Conservation (phyloP, 2,888 invertebrate species). For the Lissocephala sabroskyi region DNA sequence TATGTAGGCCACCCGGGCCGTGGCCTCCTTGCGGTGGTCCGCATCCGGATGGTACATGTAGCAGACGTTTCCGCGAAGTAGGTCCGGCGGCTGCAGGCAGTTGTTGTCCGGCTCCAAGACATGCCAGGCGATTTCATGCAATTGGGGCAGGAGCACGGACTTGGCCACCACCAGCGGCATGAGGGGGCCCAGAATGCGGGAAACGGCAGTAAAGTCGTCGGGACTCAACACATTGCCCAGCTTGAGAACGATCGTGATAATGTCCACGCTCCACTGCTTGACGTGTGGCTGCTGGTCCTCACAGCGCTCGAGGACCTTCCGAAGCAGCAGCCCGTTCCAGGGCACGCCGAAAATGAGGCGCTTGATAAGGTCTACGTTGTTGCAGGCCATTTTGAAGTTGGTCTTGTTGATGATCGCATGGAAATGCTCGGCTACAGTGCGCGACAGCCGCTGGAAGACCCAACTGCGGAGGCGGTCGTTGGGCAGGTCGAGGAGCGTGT, state of each 20-base stretch:
- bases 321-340: conserved; percentile 50
- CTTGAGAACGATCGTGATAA: conserved; percentile 58
- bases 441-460: conserved; percentile 41
- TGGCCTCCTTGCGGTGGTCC: conserved; percentile 49
- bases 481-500: conserved; percentile 50
- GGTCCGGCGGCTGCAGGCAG: conserved; percentile 34
- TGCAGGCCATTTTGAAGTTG: conserved; percentile 37
- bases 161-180: conserved; percentile 50
- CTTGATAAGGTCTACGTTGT: conserved; percentile 34
- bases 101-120: conserved; percentile 58
- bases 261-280: conserved; percentile 47
- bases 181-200: conserved; percentile 58
- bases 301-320: conserved; percentile 50
- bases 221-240: conserved; percentile 43
- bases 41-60: conserved; percentile 58
- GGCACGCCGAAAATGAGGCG: conserved; percentile 66
- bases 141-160: conserved; percentile 7
- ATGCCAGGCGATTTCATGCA: conserved; percentile 40
- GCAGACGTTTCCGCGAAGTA: conserved; percentile 60
- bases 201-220: conserved; percentile 45
- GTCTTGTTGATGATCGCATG: conserved; percentile 61
- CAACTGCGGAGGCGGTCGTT: conserved; percentile 35
- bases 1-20: conserved; percentile 53
- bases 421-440: conserved; percentile 55
- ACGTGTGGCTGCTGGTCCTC: conserved; percentile 26